phyloP scores from a whole-genome alignment of 2,113 vertebrate genomes.

The Gulo gulo region DNA sequence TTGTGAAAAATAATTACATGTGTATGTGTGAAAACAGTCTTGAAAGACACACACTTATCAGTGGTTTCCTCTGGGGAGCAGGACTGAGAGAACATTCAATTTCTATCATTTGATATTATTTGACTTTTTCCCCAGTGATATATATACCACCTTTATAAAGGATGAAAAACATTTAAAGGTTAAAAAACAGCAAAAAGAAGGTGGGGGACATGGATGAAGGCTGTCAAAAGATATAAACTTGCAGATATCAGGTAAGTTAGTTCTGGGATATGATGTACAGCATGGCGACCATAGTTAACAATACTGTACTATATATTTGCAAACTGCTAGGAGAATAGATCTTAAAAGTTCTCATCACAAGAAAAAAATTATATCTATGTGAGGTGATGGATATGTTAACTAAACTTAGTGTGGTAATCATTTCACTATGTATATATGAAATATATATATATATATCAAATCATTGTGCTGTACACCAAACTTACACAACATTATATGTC shows the following conservation, averaged over 20 bases:
- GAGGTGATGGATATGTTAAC: background rate
- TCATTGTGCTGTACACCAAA: background rate
- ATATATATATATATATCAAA: background rate
- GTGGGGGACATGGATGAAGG: background rate
- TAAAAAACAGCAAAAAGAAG: conserved; percentile 15
- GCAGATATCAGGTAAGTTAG: background rate
- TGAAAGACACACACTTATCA: background rate
- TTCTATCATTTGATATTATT: background rate
- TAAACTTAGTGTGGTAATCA: background rate
- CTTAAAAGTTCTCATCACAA: background rate
- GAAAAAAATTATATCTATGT: background rate
- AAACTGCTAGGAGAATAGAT: background rate
- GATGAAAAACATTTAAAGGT: conserved; percentile 6
- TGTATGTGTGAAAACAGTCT: background rate
- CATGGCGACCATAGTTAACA: background rate
- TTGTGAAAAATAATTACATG: background rate
- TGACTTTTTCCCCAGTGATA: background rate
- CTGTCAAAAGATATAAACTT: background rate
- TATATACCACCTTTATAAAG: background rate
- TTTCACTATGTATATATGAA: background rate
- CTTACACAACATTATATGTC: background rate
- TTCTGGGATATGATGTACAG: background rate
- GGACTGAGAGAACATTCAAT: background rate
- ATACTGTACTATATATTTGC: background rate
- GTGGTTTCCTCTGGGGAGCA: background rate